These are phyloP conservation scores for Vireo altiloquus DNA, from an alignment of 2,113 vertebrate species.

Conservation along the genomic window DNA sequence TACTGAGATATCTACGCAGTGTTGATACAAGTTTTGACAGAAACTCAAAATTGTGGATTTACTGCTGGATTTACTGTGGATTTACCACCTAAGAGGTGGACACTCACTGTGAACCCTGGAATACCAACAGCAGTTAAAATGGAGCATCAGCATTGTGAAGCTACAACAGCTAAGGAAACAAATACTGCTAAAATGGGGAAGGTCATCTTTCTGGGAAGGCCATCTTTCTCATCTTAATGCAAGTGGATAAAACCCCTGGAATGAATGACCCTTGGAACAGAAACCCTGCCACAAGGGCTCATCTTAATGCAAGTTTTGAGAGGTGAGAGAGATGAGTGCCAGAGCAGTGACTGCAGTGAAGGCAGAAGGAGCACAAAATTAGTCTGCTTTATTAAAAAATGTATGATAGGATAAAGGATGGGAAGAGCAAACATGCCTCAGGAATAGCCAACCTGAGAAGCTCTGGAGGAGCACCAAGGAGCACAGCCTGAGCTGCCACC, in stretches of 20 bases:
- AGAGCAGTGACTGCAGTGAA: background rate
- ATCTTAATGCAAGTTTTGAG: background rate
- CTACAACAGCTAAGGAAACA: background rate
- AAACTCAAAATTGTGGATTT: background rate
- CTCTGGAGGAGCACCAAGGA: background rate
- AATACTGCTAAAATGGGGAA: background rate
- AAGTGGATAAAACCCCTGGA: background rate
- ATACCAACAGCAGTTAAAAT: background rate
- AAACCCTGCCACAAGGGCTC: background rate
- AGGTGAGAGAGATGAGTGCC: background rate
- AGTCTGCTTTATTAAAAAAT: background rate
- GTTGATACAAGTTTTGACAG: background rate
- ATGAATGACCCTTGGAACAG: background rate
- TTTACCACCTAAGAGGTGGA: background rate
- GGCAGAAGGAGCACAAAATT: background rate
- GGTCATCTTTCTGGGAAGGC: background rate
- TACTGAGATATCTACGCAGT: background rate
- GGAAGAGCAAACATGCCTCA: background rate
- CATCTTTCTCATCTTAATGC: too few species aligned
- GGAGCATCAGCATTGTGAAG: background rate
- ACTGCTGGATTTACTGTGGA: too few species aligned
- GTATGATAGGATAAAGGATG: background rate
- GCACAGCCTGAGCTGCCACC: background rate
- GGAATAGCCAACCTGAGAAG: background rate
- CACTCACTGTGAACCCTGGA: background rate